phyloP scores from a whole-genome alignment of 2,888 invertebrate genomes.

The Papilio elwesi region DNA sequence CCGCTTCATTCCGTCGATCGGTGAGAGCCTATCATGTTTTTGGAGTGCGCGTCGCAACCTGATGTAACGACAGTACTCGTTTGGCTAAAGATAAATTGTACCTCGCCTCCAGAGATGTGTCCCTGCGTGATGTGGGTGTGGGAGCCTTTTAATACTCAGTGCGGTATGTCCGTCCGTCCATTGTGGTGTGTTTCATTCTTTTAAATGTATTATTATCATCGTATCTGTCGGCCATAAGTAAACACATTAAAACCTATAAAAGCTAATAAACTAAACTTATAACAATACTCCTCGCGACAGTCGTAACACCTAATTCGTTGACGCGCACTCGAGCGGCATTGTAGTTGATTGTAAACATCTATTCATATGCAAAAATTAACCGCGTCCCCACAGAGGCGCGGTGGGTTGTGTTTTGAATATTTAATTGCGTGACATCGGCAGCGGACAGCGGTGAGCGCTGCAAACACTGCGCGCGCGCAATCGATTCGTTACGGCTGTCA shows the following conservation, averaged over 20 bases:
- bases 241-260: constrained; percentile 11
- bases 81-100: no score
- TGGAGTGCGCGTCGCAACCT: no score
- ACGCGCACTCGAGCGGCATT: constrained; percentile 48
- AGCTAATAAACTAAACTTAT: no score
- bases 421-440: constrained; percentile 72
- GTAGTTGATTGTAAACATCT: constrained; percentile 59
- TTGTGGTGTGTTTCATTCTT: no score
- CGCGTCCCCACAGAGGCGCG: constrained; percentile 41
- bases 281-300: constrained; percentile 4
- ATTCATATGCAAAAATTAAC: constrained; percentile 60
- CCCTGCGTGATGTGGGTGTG: no score
- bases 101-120: no score
- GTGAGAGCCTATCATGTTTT: no score
- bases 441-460: constrained; percentile 37
- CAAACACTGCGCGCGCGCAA: constrained; percentile 40
- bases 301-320: constrained; percentile 49
- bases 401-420: constrained; percentile 53
- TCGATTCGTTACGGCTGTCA: constrained; percentile 53
- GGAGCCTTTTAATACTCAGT: no score
- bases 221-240: neutral
- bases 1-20: no score
- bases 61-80: no score
- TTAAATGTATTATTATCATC: neutral
- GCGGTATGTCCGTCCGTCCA: no score